A percentile compares a stretch with the other conserved stretches of the same genome.
phyloP scores from a whole-genome alignment of 2,113 vertebrate species.

The Laterallus jamaicensis region DNA sequence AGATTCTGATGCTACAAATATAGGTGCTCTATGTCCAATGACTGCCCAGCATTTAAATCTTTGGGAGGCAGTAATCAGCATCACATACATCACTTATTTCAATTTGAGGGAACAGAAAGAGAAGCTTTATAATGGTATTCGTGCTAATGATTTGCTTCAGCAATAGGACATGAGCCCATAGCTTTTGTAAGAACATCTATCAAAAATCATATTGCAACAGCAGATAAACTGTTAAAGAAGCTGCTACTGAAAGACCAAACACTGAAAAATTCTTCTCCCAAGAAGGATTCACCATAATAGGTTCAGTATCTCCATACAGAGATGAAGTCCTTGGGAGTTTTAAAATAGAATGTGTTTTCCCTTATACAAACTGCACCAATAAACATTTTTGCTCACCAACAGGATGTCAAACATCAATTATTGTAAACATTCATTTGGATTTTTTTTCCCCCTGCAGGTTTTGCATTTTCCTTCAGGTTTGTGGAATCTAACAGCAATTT shows the following conservation, averaged over 20 bases:
- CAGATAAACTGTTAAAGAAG: not conserved
- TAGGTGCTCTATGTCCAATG: accelerated
- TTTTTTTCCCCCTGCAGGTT: not conserved
- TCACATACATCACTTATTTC: not conserved
- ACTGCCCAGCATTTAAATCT: not conserved
- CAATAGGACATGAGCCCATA: not conserved
- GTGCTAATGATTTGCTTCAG: not conserved
- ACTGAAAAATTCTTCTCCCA: not conserved
- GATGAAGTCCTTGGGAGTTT: not conserved
- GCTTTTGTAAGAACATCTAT: not conserved
- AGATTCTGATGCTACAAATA: not conserved
- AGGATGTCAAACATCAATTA: not conserved
- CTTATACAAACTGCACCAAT: not conserved
- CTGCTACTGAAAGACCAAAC: not conserved
- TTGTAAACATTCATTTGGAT: not conserved
- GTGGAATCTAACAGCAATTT: not conserved
- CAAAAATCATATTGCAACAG: not conserved
- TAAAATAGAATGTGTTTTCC: not conserved
- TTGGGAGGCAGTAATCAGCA: not conserved
- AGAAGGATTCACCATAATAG: not conserved
- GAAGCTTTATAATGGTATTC: not conserved
- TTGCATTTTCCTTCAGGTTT: not conserved
- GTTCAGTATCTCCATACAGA: not conserved
- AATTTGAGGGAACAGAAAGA: not conserved
- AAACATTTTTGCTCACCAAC: not conserved